phyloP scores from a whole-genome alignment of 1,140 invertebrate species.

The Melitaea cinxia region DNA sequence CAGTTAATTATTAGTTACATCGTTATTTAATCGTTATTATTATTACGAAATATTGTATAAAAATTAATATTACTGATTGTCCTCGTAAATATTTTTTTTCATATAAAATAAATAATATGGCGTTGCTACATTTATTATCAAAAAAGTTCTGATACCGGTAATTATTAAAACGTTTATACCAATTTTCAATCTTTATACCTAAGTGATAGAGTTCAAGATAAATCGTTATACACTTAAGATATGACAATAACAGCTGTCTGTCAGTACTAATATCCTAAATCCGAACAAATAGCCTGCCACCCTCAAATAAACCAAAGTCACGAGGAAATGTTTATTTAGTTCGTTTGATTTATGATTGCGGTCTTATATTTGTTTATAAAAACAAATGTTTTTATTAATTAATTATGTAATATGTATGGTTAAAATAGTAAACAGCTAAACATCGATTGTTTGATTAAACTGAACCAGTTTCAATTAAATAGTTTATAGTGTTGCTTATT shows the following conservation, averaged over 20 bases:
- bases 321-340: slow-evolving; percentile 55
- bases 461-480: no score
- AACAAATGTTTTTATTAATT: not conserved
- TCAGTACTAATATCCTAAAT: slow-evolving; percentile 53
- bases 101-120: not conserved
- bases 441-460: no score
- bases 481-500: no score
- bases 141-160: slow-evolving; percentile 16
- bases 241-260: slow-evolving; percentile 41
- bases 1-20: no score
- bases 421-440: no score
- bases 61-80: no score
- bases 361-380: not conserved
- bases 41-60: no score
- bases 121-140: not conserved
- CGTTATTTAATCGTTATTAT: no score
- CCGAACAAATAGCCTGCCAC: slow-evolving; percentile 56
- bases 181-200: not conserved
- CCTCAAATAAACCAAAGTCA: slow-evolving; percentile 56
- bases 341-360: slow-evolving; percentile 21
- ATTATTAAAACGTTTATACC: slow-evolving; percentile 7
- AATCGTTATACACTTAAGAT: slow-evolving; percentile 5
- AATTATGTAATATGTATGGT: not conserved
- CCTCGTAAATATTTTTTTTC: no score
- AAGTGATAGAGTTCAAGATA: slow-evolving; percentile 15